Base-by-base conservation (phyloP, 2,113 vertebrate genomes). In the Dolichotis patagonum region DNA sequence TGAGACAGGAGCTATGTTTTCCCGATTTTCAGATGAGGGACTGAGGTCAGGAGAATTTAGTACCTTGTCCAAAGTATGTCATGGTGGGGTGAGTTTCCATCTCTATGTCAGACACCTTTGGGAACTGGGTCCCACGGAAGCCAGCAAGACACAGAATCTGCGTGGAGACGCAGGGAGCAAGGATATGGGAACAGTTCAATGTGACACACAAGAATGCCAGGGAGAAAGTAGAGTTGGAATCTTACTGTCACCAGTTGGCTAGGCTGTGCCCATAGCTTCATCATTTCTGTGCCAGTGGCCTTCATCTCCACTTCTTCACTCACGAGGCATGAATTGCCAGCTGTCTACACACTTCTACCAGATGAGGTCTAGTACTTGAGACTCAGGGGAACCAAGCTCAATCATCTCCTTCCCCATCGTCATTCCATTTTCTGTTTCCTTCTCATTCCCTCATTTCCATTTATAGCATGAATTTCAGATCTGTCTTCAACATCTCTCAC, bases 321-420 rank as follows among this genome's bases (percentile, higher is more conserved):
- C 49, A 46, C 24, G 20, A 92, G 41, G 7, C 7, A 5, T 85
- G 8, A 86, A 19, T 46, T 24, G 12, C 4, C 24, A 49, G 0
- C n/a, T 69, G 35, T 88, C 28, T 77, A 83, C 54, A 88, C 2
- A 28, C 16, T 4, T 91, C 20, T 63, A 20, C 20, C 52, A 19
- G 32, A 52, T 54, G 41, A 16, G 63, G 22, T 54, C 85, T 43
- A 85, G n/a, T 6, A 58, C 60, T 93, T 88, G 38, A 49, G 43
- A 43, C n/a, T 92, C 26, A 49, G 13, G 13, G 43, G 43, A 24
- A 54, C 38, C 41, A 86, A 65, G 43, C 16, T 87, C 71, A 35
- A 35, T 13, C 32, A 9, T 38, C 28, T 19, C 20, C 13, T 32
- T 1, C 0, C 28, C 5, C 5, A n/a, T 24, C 17, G n/a, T 7